Evolutionary conservation across 2,113 vertebrate genomes (phyloP), one percentile per base, ranked within the genome.

Genomic region (Gambusia holbrooki): DNA sequence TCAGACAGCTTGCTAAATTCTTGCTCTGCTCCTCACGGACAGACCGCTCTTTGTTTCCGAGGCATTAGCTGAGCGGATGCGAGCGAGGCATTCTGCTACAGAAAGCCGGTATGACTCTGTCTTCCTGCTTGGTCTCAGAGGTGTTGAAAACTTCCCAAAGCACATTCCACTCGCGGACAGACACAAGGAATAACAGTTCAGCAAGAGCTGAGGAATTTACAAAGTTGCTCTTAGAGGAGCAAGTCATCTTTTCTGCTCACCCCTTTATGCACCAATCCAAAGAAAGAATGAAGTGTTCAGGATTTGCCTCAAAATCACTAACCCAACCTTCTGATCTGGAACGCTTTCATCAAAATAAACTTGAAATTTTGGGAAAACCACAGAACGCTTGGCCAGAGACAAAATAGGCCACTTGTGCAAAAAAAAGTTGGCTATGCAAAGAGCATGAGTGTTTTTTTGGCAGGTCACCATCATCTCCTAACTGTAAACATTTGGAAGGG

Each of bases 101-200:
- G 33, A 42, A 37, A 86, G 82, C 80, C 81, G 71, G 78, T 84
- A 69, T 71, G 84, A 68, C 79, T 84, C 85, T 72, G 83, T 80
- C 88, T 92, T 92, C 91, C 91, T 92, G 92, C 84, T 75, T 30
- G 28, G 89, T 89, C 92, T 92, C 92, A 62, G 89, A 92, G 91
- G 93, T 92, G 91, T 86, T 86, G 87, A 91, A 86, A 87, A 84
- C 81, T 87, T 91, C 89, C 88, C 88, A 86, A 37, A 89, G 87
- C 80, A 83, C 91, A 93, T 93, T 92, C 93, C 89, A 77, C 68
- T 25, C 65, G 3, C 69, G 81, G 83, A 81, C 66, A 71, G 83
- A 89, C 84, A 76, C 75, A 35, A 81, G 80, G 88, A 90, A 83
- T 79, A 87, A 89, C 74, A 86, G 77, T 77, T 69, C 77, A 88